Evolutionary conservation across 1,140 invertebrate genomes (phyloP), one percentile per base, ranked within the genome.

Genomic region (Trissolcus basalis): DNA sequence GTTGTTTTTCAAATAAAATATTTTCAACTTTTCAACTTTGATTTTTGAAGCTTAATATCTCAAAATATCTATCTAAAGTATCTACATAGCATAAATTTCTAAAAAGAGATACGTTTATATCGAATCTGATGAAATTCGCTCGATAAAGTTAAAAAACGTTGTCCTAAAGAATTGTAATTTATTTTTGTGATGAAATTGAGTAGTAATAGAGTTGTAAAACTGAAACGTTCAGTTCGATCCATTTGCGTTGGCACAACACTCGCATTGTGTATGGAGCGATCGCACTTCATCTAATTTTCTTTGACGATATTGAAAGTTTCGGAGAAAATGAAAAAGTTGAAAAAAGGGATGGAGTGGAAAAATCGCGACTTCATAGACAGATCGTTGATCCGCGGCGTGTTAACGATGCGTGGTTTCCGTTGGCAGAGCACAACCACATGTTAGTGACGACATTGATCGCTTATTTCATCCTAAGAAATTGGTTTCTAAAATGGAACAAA

Each of bases 321-420:
- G 56, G 13, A 53, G 43, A 39, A 8, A 27, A n/a, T 27, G 9
- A 12, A 36, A 65, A 54, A 9, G 13, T 10, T 3, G 1, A 65
- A 65, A 65, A 41, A 43, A 39, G 1, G 14, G 41, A 39, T 2
- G 14, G 36, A 5, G 48, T 54, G 15, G 43, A 51, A 11, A 36
- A 68, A 53, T 55, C 5, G 41, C 43, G 47, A 58, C 44, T 67
- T 70, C n/a, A 60, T 60, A 54, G 65, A 61, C 67, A 70, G 51
- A 50, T 56, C 43, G 61, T 60, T 73, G 55, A 73, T 73, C 61
- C 39, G 53, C 70, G 61, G 55, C 44, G 54, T 15, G 44, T 16
- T 60, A 74, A 68, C 71, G 71, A 74, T 51, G 56, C 71, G 64
- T 63, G 58, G 71, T 45, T 68, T 74, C 64, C 64, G 71, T 55